Conservation (phyloP, 1,140 invertebrate species). For the Drosophila takahashii region DNA sequence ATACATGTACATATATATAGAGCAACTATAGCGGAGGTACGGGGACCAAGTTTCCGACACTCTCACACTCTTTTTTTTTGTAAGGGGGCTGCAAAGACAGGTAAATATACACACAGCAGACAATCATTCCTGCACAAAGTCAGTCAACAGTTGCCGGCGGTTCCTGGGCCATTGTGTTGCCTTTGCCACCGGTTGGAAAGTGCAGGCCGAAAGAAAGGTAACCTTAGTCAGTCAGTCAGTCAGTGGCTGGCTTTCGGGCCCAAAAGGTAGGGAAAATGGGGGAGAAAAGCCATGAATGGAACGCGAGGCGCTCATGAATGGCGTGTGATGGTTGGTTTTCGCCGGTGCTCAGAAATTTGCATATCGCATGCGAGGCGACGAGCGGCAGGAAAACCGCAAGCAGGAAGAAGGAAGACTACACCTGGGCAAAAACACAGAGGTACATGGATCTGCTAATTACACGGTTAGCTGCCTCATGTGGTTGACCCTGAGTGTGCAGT, state of each 20-base stretch:
- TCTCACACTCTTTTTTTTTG: conserved; percentile 8
- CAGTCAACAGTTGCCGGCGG: conserved; percentile 46
- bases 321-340: conserved; percentile 50
- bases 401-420: conserved; percentile 70
- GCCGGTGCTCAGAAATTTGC: conserved; percentile 58
- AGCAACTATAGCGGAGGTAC: conserved; percentile 6
- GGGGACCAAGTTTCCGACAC: conserved; percentile 13
- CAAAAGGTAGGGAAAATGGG: not conserved
- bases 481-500: conserved; percentile 23
- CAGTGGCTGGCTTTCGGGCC: conserved; percentile 18
- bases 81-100: conserved; percentile 21
- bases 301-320: conserved; percentile 47
- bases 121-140: conserved; percentile 57
- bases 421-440: conserved; percentile 7
- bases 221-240: conserved; percentile 53
- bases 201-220: conserved; percentile 56
- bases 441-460: conserved; percentile 47
- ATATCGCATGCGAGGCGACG: conserved; percentile 65
- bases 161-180: conserved; percentile 47
- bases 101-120: conserved; percentile 48
- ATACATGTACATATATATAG: conserved; percentile 4
- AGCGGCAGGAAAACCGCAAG: conserved; percentile 67
- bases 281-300: conserved; percentile 60
- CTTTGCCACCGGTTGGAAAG: conserved; percentile 54
- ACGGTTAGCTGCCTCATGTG: conserved; percentile 31